phyloP scores from a whole-genome alignment of 2,797 vertebrate species.

The Ispidina picta region DNA sequence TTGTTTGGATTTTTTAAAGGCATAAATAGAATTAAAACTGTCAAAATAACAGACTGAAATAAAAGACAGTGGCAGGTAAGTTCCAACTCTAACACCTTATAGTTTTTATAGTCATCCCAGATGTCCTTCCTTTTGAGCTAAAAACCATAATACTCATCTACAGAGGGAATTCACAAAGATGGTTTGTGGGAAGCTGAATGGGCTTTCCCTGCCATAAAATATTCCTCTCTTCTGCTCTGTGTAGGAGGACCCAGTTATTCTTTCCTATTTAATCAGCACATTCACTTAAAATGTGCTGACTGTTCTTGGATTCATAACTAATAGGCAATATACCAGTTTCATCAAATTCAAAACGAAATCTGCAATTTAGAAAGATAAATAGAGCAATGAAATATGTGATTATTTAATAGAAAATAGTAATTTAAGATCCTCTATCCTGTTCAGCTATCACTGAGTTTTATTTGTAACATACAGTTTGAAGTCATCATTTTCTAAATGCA shows the following conservation, averaged over 20 bases:
- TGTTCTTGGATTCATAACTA: slow-evolving; percentile 20
- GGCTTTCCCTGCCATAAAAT: neutral
- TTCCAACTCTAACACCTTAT: neutral
- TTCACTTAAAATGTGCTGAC: slow-evolving; percentile 27
- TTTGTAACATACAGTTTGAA: neutral
- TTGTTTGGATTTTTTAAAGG: neutral
- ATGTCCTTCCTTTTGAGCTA: neutral
- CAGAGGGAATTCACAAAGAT: neutral
- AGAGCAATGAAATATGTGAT: slow-evolving; percentile 29
- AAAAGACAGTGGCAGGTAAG: neutral
- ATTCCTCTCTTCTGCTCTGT: neutral
- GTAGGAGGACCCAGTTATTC: neutral
- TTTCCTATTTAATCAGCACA: slow-evolving; percentile 34
- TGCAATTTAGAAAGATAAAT: slow-evolving; percentile 18
- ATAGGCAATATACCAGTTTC: neutral
- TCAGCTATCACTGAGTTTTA: neutral
- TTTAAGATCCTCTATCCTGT: neutral
- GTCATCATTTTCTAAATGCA: neutral
- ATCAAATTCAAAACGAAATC: slow-evolving; percentile 30
- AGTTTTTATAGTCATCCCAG: neutral
- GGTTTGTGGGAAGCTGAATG: slow-evolving; percentile 3
- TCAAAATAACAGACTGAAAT: neutral
- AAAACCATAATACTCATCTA: neutral
- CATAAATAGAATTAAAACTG: neutral
- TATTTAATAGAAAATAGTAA: slow-evolving; percentile 38